Conservation (phyloP, 2,113 vertebrate genomes). For the Castor canadensis region DNA sequence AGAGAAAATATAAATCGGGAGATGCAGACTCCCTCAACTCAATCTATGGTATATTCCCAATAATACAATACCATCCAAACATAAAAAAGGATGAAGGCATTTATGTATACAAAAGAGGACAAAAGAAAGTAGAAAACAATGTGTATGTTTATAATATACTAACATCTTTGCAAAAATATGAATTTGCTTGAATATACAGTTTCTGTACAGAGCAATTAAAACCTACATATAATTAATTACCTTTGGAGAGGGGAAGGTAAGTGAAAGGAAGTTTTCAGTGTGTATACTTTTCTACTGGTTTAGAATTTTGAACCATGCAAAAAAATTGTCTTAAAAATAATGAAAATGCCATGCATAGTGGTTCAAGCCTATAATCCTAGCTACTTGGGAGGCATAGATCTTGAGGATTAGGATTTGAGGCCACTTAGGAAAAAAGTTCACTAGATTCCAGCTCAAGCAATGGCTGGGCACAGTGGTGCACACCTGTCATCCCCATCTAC, state of each 20-base stretch:
- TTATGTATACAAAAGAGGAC: neutral
- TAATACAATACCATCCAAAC: neutral
- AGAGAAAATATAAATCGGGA: neutral
- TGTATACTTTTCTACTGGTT: neutral
- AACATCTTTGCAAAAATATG: neutral
- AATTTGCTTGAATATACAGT: neutral
- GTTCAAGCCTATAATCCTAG: no score
- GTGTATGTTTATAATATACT: neutral
- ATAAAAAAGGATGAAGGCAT: neutral
- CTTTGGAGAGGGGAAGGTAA: neutral
- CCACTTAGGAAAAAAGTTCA: no score
- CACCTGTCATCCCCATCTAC: no score
- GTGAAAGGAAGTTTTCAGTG: neutral
- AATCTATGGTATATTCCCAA: neutral
- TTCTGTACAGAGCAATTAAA: neutral
- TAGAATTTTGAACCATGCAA: neutral
- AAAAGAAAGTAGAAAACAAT: constrained; percentile 15
- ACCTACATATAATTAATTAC: neutral
- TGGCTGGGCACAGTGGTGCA: no score
- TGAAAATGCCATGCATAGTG: neutral
- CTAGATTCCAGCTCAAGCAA: no score
- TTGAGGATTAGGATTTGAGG: no score
- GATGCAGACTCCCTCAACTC: neutral
- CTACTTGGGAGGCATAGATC: no score
- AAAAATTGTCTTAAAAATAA: neutral